phyloP scores from a whole-genome alignment of 2,888 invertebrate species.

The Dyspetes luteomarginatus region DNA sequence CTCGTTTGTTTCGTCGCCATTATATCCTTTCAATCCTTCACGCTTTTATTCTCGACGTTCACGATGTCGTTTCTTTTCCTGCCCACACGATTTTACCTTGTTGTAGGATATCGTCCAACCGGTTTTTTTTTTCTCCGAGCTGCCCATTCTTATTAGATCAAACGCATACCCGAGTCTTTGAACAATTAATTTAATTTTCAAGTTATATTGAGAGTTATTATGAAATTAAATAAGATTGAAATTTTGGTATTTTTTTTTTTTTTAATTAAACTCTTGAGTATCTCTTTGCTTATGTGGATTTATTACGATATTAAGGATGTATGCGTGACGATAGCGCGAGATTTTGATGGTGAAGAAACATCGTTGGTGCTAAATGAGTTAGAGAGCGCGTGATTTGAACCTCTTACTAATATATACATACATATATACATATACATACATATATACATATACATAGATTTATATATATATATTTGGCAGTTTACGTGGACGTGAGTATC shows the following conservation, averaged over 20 bases:
- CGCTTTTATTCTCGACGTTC: constrained; percentile 20
- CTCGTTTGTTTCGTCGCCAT: constrained; percentile 10
- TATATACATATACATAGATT: not conserved
- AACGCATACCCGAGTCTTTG: not conserved
- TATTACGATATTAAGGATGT: not conserved
- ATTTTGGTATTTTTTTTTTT: not conserved
- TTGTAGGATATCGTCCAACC: not conserved
- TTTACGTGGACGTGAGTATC: no score
- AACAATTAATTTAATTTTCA: not conserved
- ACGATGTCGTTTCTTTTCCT: constrained; percentile 6
- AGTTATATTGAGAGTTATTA: not conserved
- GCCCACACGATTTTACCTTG: not conserved
- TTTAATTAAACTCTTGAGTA: not conserved
- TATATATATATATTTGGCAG: no score
- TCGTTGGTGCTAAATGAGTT: not conserved
- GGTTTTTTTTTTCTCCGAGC: not conserved
- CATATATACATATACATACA: not conserved
- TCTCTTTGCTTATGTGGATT: not conserved
- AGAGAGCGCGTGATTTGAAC: no score
- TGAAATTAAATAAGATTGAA: not conserved
- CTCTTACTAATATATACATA: constrained; percentile 10
- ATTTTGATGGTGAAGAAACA: not conserved
- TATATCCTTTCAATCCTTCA: constrained; percentile 8
- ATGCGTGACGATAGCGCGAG: not conserved
- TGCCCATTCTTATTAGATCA: not conserved